Conservation (phyloP, 2,888 invertebrate species). For the Bunonema sp. region DNA sequence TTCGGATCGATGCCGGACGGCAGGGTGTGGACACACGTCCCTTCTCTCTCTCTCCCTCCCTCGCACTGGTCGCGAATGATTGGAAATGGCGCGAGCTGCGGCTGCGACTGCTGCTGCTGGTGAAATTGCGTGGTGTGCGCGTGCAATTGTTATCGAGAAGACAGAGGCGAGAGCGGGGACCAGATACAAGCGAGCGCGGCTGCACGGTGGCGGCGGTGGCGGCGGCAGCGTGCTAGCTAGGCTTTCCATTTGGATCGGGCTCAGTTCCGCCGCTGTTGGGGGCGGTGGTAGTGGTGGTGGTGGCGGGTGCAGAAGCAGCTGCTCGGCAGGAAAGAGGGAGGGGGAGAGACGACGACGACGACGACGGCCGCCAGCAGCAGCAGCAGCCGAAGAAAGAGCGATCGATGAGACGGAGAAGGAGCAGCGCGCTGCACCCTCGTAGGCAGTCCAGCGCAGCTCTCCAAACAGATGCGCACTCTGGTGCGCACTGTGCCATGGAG, state of each 20-base stretch:
- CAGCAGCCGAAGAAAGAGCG: background rate
- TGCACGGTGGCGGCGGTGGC: background rate
- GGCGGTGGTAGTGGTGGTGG: too few species aligned
- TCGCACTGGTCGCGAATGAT: too few species aligned
- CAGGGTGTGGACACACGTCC: background rate
- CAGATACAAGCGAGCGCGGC: background rate
- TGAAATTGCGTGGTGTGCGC: too few species aligned
- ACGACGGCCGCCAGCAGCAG: background rate
- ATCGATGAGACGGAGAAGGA: background rate
- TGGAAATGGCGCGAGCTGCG: too few species aligned
- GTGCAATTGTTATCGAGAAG: too few species aligned
- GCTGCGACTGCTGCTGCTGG: too few species aligned
- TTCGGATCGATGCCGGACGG: too few species aligned
- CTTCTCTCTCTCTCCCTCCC: constrained; percentile 1
- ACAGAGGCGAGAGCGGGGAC: background rate
- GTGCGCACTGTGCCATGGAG: too few species aligned
- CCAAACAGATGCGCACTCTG: background rate
- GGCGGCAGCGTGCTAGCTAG: constrained; percentile 2
- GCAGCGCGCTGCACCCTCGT: background rate
- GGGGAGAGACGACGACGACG: background rate
- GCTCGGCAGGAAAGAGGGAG: constrained; percentile 1
- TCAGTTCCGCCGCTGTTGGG: too few species aligned
- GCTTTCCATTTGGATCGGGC: too few species aligned
- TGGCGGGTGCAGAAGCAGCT: too few species aligned
- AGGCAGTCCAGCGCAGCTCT: background rate